Conservation (phyloP, 2,888 invertebrate species). For the Xylophagus ater region DNA sequence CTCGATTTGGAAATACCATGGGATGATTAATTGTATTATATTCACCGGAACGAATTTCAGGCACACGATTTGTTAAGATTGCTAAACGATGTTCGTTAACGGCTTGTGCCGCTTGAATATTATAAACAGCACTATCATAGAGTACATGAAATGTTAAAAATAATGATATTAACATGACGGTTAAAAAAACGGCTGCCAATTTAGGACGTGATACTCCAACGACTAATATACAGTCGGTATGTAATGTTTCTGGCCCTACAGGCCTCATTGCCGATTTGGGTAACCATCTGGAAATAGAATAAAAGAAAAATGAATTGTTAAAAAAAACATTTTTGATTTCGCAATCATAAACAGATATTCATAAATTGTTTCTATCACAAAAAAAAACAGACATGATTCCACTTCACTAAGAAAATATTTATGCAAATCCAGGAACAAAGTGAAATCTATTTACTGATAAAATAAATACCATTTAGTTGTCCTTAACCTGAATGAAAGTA, state of each 20-base stretch:
- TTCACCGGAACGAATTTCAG: constrained; percentile 26
- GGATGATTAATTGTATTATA: constrained; percentile 37
- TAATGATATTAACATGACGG: constrained; percentile 67
- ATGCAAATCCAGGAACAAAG: no score
- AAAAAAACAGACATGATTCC: no score
- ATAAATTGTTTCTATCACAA: background rate
- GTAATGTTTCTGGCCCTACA: constrained; percentile 68
- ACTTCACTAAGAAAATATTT: no score
- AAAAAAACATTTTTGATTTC: no score
- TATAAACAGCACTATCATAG: constrained; percentile 75
- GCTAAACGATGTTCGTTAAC: constrained; percentile 45
- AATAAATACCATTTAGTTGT: no score
- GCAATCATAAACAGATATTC: no score
- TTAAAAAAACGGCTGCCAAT: constrained; percentile 64
- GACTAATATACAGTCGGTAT: constrained; percentile 64
- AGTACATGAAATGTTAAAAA: constrained; percentile 77
- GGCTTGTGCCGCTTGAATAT: constrained; percentile 57
- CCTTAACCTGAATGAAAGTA: no score
- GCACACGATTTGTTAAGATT: constrained; percentile 30
- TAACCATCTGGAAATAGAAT: constrained; percentile 55
- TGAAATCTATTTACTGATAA: no score
- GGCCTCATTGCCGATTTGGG: constrained; percentile 70
- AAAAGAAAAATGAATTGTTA: constrained; percentile 14
- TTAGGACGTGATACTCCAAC: constrained; percentile 76
- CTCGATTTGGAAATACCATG: constrained; percentile 40